phyloP scores from a whole-genome alignment of 2,113 vertebrate species.

The Tupaia chinensis region DNA sequence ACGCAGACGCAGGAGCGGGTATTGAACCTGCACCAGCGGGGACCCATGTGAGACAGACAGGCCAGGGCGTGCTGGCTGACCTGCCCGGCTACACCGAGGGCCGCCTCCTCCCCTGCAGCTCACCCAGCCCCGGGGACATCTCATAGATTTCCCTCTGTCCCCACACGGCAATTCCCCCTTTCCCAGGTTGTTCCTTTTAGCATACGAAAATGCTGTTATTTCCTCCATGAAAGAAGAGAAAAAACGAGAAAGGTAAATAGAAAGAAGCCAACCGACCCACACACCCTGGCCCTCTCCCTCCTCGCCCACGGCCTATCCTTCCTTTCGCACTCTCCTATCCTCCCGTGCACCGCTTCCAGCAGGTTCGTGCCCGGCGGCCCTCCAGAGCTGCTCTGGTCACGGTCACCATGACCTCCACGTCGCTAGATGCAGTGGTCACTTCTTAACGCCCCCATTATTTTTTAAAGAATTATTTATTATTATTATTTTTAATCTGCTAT shows the following conservation, averaged over 20 bases:
- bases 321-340: background rate
- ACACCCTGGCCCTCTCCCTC: background rate
- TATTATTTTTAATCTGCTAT: no score
- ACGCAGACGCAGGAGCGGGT: background rate
- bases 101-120: background rate
- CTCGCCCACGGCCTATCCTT: background rate
- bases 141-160: background rate
- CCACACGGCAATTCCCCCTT: no score
- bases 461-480: no score
- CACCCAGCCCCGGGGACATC: background rate
- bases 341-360: background rate
- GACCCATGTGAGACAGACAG: background rate
- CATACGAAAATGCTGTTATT: background rate
- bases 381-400: background rate
- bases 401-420: background rate
- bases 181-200: background rate
- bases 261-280: background rate
- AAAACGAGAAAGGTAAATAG: background rate
- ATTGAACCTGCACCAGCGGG: background rate
- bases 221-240: no score
- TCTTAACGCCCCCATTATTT: background rate
- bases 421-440: background rate
- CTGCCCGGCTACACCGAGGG: background rate
- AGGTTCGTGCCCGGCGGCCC: background rate
- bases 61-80: rapidly evolving